These are phyloP conservation scores for Lucinisca nassula DNA, from an alignment of 2,888 invertebrate species.

Conservation along the genomic window DNA sequence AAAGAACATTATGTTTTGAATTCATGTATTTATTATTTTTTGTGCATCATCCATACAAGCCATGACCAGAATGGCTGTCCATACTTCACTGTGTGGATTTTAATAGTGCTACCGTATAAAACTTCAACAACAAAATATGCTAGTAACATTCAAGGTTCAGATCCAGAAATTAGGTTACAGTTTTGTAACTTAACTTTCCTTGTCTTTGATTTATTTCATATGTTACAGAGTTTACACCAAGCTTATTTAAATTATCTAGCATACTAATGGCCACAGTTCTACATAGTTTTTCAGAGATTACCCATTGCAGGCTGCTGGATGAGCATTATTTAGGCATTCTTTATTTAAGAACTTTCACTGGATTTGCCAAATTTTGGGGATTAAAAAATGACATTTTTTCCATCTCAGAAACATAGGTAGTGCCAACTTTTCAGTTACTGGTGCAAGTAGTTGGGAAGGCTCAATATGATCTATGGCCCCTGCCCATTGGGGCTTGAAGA, in stretches of 20 bases:
- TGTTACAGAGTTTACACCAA: neutral
- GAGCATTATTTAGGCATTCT: too few species aligned
- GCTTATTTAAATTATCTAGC: neutral
- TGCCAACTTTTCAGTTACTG: too few species aligned
- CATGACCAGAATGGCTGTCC: neutral
- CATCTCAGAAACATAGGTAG: too few species aligned
- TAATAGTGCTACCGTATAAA: neutral
- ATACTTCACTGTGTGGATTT: neutral
- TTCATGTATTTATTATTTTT: too few species aligned
- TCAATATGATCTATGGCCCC: too few species aligned
- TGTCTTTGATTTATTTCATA: neutral
- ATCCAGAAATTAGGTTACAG: neutral
- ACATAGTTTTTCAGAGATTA: neutral
- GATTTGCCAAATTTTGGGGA: too few species aligned
- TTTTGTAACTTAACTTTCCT: neutral
- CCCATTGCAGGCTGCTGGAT: neutral
- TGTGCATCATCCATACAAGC: too few species aligned
- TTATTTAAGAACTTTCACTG: too few species aligned
- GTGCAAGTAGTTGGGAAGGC: too few species aligned
- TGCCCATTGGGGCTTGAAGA: too few species aligned
- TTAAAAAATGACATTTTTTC: too few species aligned
- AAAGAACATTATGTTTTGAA: too few species aligned
- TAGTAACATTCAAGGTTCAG: neutral
- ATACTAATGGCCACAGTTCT: neutral
- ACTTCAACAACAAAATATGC: neutral